Conservation (phyloP, 2,888 invertebrate species). For the Heliconius aoede region DNA sequence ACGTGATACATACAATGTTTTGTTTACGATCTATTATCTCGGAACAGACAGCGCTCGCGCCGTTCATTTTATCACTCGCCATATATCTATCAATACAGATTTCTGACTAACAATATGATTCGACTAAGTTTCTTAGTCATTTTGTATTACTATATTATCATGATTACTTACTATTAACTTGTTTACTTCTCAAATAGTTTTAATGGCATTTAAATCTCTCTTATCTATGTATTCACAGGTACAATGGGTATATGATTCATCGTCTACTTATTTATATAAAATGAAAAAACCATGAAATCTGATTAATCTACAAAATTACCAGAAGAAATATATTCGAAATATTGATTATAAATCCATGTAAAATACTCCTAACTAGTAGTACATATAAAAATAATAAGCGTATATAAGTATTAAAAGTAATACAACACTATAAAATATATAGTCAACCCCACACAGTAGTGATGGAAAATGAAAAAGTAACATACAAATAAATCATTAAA, state of each 20-base stretch:
- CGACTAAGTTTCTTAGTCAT: neutral
- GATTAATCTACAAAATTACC: neutral
- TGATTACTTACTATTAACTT: neutral
- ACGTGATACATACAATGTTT: conserved; percentile 13
- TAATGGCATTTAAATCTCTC: neutral
- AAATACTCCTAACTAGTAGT: neutral
- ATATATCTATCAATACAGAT: conserved; percentile 11
- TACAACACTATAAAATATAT: neutral
- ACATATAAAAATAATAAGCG: neutral
- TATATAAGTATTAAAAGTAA: neutral
- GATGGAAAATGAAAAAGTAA: conserved; percentile 6
- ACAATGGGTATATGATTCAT: too few species aligned
- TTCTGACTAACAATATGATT: neutral
- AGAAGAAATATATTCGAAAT: neutral
- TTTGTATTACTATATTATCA: neutral
- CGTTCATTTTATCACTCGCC: conserved; percentile 4
- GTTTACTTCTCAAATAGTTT: neutral
- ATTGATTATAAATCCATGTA: neutral
- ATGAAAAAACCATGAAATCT: too few species aligned
- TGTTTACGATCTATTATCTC: conserved; percentile 7
- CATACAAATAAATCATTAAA: conserved; percentile 18
- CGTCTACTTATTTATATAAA: too few species aligned
- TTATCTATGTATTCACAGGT: conserved; percentile 11
- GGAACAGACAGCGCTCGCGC: neutral
- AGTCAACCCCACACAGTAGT: neutral